Evolutionary conservation across 2,797 vertebrate species (phyloP).

Genomic region (Podarcis lilfordi): DNA sequence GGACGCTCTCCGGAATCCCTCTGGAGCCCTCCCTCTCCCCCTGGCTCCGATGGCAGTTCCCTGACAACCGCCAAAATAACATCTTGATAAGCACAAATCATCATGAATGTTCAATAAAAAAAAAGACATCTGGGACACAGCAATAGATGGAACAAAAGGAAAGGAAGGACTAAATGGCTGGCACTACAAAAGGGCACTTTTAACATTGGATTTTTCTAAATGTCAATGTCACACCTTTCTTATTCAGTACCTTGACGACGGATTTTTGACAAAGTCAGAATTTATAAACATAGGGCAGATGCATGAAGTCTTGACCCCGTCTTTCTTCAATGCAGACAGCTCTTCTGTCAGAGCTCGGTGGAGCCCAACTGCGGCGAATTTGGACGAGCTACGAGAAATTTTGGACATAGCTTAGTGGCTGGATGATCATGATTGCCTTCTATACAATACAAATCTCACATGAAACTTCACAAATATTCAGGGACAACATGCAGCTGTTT

Average conservation of each 20-base stretch:
- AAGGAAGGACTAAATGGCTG: background rate
- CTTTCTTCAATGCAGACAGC: slow-evolving; percentile 60
- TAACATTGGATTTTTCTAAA: background rate
- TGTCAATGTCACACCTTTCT: background rate
- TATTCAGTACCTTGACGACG: slow-evolving; percentile 49
- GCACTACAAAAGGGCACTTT: background rate
- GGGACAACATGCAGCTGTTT: background rate
- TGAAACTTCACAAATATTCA: background rate
- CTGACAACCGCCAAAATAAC: too few relatives aligned
- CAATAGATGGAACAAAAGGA: background rate
- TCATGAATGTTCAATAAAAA: too few relatives aligned
- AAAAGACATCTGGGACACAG: too few relatives aligned
- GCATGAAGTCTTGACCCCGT: slow-evolving; percentile 69
- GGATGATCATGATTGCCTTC: background rate
- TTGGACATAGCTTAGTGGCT: background rate
- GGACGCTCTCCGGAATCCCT: too few relatives aligned
- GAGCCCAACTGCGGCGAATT: slow-evolving; percentile 73
- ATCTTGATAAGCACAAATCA: too few relatives aligned
- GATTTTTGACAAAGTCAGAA: slow-evolving; percentile 70
- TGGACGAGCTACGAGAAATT: slow-evolving; percentile 64
- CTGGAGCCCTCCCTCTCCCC: too few relatives aligned
- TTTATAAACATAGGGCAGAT: slow-evolving; percentile 73
- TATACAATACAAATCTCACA: background rate
- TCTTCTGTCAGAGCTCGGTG: slow-evolving; percentile 66
- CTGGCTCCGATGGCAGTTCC: too few relatives aligned